Percentiles rank a stretch among this genome's conserved stretches.
Conservation (phyloP, 2,113 vertebrate genomes). For the Gallinago media region DNA sequence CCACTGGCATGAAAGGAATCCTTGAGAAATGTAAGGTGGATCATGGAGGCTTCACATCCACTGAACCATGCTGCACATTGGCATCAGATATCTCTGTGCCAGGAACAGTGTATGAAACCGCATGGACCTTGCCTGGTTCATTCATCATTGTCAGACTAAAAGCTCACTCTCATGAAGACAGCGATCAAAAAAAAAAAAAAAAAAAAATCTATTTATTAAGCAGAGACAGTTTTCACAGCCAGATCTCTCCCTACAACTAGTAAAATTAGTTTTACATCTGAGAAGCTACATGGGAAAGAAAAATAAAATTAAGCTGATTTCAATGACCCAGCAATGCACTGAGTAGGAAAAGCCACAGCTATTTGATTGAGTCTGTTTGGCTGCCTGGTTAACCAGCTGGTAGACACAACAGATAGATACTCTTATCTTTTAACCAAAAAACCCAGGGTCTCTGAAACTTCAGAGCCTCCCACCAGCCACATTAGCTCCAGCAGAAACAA, state of each 20-base stretch:
- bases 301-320: not conserved
- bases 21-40: not conserved
- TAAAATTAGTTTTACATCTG: not conserved
- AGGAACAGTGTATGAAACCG: accelerated
- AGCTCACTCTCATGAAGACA: not conserved
- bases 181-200: not conserved
- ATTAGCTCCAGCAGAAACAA: not conserved
- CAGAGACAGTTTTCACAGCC: not conserved
- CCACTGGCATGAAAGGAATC: not conserved
- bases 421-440: not conserved
- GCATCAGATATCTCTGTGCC: not conserved
- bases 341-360: slow-evolving; percentile 18
- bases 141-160: not conserved
- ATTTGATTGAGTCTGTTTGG: not conserved
- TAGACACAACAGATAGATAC: slow-evolving; percentile 2
- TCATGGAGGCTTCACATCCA: not conserved
- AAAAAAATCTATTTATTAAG: not conserved
- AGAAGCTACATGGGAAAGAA: not conserved
- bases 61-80: accelerated
- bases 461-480: not conserved
- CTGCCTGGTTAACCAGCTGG: slow-evolving; percentile 20
- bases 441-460: accelerated
- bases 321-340: not conserved
- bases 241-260: not conserved
- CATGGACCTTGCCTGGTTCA: not conserved